Percentiles rank a stretch among this genome's conserved stretches.
phyloP scores from a whole-genome alignment of 1,140 invertebrate species.

The Cydia fagiglandana region DNA sequence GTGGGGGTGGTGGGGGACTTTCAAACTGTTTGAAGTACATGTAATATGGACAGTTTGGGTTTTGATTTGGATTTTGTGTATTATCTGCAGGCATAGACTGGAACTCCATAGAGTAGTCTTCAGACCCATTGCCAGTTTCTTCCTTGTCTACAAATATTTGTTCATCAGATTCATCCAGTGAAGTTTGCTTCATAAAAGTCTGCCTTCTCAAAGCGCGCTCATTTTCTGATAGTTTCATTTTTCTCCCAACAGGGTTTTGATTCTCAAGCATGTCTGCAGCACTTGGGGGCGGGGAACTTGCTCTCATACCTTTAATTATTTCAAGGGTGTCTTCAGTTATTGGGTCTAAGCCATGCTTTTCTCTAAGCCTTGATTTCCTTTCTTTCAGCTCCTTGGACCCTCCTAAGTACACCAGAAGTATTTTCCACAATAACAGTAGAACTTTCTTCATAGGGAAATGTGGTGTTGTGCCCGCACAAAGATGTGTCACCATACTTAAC shows the following conservation, averaged over 20 bases:
- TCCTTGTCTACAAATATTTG: constrained; percentile 86
- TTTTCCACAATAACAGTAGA: constrained; percentile 96
- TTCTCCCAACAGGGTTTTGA: constrained; percentile 88
- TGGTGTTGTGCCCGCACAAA: constrained; percentile 95
- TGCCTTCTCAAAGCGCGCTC: constrained; percentile 79
- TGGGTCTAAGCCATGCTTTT: constrained; percentile 85
- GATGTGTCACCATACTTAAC: constrained; percentile 95
- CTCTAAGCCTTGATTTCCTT: constrained; percentile 86
- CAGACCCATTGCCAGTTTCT: constrained; percentile 76
- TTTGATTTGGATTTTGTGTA: constrained; percentile 56
- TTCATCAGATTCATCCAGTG: constrained; percentile 90
- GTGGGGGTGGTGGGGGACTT: constrained; percentile 78
- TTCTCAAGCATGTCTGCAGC: constrained; percentile 95
- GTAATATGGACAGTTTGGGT: constrained; percentile 67
- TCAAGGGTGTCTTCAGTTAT: constrained; percentile 95
- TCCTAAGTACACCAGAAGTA: constrained; percentile 93
- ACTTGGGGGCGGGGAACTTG: constrained; percentile 96
- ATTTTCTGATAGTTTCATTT: constrained; percentile 60
- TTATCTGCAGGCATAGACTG: constrained; percentile 65
- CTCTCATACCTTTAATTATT: constrained; percentile 94
- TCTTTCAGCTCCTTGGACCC: constrained; percentile 90
- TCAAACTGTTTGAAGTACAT: constrained; percentile 74
- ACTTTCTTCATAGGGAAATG: constrained; percentile 99
- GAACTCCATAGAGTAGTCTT: constrained; percentile 75
- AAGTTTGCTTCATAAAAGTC: constrained; percentile 95